A percentile compares a stretch with the other conserved stretches of the same genome.
These are phyloP conservation scores for Melieria picta DNA, from an alignment of 2,888 invertebrate species.

Conservation along the genomic window DNA sequence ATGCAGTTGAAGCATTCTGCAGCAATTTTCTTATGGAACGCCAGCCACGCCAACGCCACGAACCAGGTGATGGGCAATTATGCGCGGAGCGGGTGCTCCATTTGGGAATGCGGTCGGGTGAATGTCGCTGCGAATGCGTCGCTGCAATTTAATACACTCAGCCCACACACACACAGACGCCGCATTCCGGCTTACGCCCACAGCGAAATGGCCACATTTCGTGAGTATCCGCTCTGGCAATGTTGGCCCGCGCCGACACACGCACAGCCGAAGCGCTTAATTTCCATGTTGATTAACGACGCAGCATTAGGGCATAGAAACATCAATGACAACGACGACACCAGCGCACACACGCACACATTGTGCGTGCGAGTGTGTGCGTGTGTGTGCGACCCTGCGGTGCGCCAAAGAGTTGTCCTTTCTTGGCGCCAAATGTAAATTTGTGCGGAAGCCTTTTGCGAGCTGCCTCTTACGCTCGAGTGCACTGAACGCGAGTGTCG, in stretches of 20 bases:
- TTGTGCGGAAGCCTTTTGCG: too few species aligned
- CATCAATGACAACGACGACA: slow-evolving; percentile 10
- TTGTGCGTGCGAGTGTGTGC: background rate
- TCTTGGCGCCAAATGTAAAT: too few species aligned
- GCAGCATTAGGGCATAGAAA: slow-evolving; percentile 10
- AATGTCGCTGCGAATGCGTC: too few species aligned
- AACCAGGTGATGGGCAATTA: too few species aligned
- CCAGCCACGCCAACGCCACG: too few species aligned
- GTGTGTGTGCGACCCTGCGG: background rate
- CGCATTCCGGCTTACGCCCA: background rate
- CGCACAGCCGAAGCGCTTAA: slow-evolving; percentile 16
- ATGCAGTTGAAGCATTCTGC: too few species aligned
- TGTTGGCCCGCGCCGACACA: background rate
- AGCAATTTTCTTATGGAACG: too few species aligned
- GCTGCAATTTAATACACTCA: too few species aligned
- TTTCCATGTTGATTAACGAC: slow-evolving; percentile 26
- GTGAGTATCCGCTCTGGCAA: slow-evolving; percentile 4
- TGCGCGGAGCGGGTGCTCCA: too few species aligned
- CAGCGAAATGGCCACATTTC: slow-evolving; percentile 17
- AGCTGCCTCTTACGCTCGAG: too few species aligned
- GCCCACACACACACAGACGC: background rate
- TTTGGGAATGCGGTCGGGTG: too few species aligned
- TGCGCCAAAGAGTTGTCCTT: too few species aligned
- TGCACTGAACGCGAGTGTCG: background rate
- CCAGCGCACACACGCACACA: background rate